Base-by-base conservation (phyloP, 2,888 invertebrate genomes). In the Lasioglossum calceatum region DNA sequence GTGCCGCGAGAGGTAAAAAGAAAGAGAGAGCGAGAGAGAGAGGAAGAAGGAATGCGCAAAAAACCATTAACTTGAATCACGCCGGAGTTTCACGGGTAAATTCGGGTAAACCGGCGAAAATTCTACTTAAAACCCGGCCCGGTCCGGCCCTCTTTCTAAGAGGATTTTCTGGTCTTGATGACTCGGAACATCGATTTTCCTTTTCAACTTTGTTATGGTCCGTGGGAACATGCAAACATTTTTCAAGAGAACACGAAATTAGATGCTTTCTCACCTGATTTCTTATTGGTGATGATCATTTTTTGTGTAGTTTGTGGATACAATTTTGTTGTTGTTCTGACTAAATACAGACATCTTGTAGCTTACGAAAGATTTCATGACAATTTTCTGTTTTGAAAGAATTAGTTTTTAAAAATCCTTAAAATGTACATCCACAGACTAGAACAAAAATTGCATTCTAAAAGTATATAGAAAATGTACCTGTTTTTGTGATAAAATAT, bases 41-140 rank as follows among this genome's bases (percentile, higher is more conserved):
- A 32, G 27, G 16, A 16, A 16, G 32, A 16, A 0, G 27, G 64
- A 64, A 32, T 32, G 64, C 64, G 64, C 64, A 54, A 70, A 79
- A 85, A 76, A 74, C 73, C 79, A 86, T 86, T 86, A 86, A 86
- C 82, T 77, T 78, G 86, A 71, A 72, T 67, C 79, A 42, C 70
- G 79, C 54, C 61, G 77, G 77, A 78, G 75, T 61, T 76, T 72
- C 23, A n/a, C 36, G 70, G 61, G 75, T 70, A 44, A 71, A 76
- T 79, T 79, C 75, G 78, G 67, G 50, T 78, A 36, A 84, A 70
- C 70, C 79, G 36, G 47, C 61, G 85, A 76, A 84, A 85, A 71
- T 79, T 78, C 85, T 32, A 72, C 79, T 85, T 72, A 72, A 78
- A 44, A 61, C 61, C 14, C 47, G 76, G 76, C 23, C 23, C 19